These are phyloP conservation scores for Drosophila setifemur DNA, from an alignment of 1,140 invertebrate genomes.

Conservation along the genomic window DNA sequence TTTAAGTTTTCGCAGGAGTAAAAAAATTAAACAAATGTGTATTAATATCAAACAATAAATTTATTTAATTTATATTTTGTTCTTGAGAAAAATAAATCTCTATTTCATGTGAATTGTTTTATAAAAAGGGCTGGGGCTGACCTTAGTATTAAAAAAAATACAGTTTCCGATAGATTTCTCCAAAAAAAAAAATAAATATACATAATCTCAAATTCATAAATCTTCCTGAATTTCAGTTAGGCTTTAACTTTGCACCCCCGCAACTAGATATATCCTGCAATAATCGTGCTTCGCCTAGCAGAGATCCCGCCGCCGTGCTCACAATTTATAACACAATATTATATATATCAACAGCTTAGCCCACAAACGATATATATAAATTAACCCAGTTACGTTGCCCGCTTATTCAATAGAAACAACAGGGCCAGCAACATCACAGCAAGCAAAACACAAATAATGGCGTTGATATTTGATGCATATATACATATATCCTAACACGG, in stretches of 20 bases:
- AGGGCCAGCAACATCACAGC: constrained; percentile 29
- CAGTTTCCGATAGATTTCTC: too few relatives aligned
- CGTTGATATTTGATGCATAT: constrained; percentile 68
- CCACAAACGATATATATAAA: constrained; percentile 47
- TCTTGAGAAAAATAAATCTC: too few relatives aligned
- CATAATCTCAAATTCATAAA: too few relatives aligned
- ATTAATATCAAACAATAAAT: too few relatives aligned
- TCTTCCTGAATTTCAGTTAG: too few relatives aligned
- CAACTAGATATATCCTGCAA: background rate
- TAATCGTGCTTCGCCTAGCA: background rate
- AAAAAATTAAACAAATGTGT: too few relatives aligned
- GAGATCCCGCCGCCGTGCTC: constrained; percentile 1
- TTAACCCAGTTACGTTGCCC: constrained; percentile 59
- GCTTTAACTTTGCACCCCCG: background rate
- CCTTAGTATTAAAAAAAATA: too few relatives aligned
- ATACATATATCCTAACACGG: constrained; percentile 3
- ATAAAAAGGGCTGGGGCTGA: too few relatives aligned
- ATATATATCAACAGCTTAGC: constrained; percentile 45
- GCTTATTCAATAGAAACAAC: constrained; percentile 61
- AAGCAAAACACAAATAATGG: constrained; percentile 63
- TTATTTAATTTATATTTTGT: too few relatives aligned
- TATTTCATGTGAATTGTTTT: too few relatives aligned
- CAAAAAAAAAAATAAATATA: too few relatives aligned
- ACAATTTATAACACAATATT: constrained; percentile 38
- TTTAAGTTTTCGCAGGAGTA: too few relatives aligned